phyloP scores from a whole-genome alignment of 2,797 vertebrate species.

The Melanotaenia maccullochi region DNA sequence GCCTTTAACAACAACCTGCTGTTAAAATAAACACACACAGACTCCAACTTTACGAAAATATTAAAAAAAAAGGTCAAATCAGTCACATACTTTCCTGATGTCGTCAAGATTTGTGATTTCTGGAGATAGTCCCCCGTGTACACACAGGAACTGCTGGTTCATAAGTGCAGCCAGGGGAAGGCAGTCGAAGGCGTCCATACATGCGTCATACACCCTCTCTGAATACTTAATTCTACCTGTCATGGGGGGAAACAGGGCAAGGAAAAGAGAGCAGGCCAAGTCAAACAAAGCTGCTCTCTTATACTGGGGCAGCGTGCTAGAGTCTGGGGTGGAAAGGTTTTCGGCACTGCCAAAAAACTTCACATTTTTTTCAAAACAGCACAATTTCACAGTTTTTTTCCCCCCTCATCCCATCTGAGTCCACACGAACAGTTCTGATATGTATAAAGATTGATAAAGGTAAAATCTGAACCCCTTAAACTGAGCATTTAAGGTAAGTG shows the following conservation, averaged over 20 bases:
- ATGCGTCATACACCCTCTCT: constrained; percentile 96
- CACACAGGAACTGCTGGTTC: constrained; percentile 99
- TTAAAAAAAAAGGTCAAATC: constrained; percentile 35
- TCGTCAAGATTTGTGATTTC: constrained; percentile 99
- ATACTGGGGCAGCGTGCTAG: constrained; percentile 52
- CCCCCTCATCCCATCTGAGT: constrained; percentile 7
- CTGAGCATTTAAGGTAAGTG: constrained; percentile 45
- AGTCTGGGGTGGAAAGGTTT: constrained; percentile 51
- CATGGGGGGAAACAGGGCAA: constrained; percentile 57
- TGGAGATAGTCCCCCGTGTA: constrained; percentile 97
- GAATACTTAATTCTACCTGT: constrained; percentile 99
- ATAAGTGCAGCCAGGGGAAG: constrained; percentile 98
- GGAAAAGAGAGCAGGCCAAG: constrained; percentile 59
- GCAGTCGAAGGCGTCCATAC: constrained; percentile 99
- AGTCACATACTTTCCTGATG: constrained; percentile 97
- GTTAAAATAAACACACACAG: constrained; percentile 12
- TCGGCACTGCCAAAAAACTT: constrained; percentile 54
- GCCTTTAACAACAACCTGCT: constrained; percentile 23
- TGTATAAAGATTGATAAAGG: constrained; percentile 73
- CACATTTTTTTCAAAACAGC: constrained; percentile 46
- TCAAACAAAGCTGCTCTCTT: constrained; percentile 66
- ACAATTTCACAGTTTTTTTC: constrained; percentile 45
- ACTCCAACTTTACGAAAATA: constrained; percentile 38
- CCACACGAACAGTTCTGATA: constrained; percentile 75
- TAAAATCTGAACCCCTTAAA: constrained; percentile 29